These are phyloP conservation scores for Amaurobius ferox DNA, from an alignment of 2,888 invertebrate species.

Conservation along the genomic window DNA sequence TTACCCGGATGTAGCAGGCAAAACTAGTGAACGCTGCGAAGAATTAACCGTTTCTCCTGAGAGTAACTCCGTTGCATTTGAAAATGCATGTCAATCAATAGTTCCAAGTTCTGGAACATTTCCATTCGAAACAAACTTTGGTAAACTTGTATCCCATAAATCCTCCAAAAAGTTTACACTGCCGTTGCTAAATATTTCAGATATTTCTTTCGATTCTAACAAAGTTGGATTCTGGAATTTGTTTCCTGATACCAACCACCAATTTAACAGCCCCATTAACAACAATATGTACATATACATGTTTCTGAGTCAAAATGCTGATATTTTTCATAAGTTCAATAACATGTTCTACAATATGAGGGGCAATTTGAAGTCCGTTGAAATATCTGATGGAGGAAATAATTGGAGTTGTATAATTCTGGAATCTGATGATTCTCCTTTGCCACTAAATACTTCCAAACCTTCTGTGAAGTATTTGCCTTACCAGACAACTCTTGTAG, in stretches of 20 bases:
- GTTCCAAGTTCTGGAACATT: neutral
- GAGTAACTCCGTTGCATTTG: neutral
- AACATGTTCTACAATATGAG: conserved; percentile 39
- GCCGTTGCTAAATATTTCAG: conserved; percentile 11
- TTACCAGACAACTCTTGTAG: neutral
- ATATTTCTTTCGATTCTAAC: conserved; percentile 17
- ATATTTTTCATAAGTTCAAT: conserved; percentile 30
- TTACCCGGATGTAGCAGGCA: too few species aligned
- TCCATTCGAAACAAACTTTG: neutral
- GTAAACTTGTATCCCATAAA: neutral
- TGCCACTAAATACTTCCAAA: conserved; percentile 10
- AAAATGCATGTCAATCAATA: neutral
- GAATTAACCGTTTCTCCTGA: neutral
- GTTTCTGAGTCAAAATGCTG: conserved; percentile 36
- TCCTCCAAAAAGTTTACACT: neutral
- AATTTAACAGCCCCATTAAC: neutral
- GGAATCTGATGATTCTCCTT: conserved; percentile 23
- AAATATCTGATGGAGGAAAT: conserved; percentile 28
- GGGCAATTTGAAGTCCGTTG: conserved; percentile 36
- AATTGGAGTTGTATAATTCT: conserved; percentile 35
- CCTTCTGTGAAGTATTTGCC: conserved; percentile 19
- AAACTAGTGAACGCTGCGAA: neutral
- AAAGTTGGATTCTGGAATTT: neutral
- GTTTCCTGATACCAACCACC: neutral
- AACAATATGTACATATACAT: conserved; percentile 2